phyloP scores from a whole-genome alignment of 64 coral and sea anemone genomes.

The Porites australiensis region DNA sequence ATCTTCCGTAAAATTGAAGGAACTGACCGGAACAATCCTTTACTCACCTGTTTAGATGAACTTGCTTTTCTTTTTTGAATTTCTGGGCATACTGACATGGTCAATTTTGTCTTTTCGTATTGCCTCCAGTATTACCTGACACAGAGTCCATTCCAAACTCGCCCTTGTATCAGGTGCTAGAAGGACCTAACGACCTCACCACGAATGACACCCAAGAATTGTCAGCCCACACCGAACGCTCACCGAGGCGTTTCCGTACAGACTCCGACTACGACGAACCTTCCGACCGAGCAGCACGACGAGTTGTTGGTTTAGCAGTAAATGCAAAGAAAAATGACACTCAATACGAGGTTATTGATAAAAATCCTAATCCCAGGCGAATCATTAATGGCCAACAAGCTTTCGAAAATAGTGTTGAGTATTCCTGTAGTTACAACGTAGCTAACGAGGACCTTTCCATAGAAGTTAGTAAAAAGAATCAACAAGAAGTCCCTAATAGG shows the following conservation, averaged over 20 bases:
- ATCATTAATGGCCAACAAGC: background rate
- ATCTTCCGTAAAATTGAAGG: too few species aligned
- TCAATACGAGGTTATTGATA: background rate
- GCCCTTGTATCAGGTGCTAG: background rate
- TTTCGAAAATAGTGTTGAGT: background rate
- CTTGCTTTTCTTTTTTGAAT: too few species aligned
- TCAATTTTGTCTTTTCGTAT: background rate
- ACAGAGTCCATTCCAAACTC: background rate
- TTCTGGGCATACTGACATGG: too few species aligned
- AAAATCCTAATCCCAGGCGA: background rate
- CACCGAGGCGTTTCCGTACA: background rate
- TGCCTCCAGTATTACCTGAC: too few species aligned
- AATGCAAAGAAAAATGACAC: background rate
- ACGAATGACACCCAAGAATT: background rate
- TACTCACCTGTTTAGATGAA: too few species aligned
- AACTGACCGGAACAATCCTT: too few species aligned
- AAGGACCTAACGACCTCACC: background rate
- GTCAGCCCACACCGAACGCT: background rate
- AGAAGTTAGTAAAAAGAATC: background rate
- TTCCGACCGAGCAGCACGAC: background rate
- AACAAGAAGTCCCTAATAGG: background rate
- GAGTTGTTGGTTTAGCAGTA: background rate
- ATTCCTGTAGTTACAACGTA: constrained; percentile 5
- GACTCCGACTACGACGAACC: constrained; percentile 18
- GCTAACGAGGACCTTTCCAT: background rate